These are phyloP conservation scores for Amblyopsis rosae DNA, from an alignment of 2,113 vertebrate species.

Conservation along the genomic window DNA sequence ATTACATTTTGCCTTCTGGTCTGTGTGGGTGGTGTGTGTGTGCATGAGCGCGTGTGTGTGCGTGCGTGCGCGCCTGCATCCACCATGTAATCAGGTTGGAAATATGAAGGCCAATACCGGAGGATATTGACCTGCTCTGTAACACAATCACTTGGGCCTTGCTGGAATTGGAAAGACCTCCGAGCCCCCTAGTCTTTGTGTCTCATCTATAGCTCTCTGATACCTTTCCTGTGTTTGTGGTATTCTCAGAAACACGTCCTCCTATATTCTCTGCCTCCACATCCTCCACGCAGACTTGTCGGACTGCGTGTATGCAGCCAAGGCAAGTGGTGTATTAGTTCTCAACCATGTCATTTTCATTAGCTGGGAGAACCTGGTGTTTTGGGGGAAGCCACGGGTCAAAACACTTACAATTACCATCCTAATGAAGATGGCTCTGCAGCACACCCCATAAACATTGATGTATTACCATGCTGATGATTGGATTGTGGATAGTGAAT, in stretches of 20 bases:
- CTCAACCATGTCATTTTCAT: conserved; percentile 19
- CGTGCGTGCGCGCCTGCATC: conserved; percentile 14
- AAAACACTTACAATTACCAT: too few relatives aligned
- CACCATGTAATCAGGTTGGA: conserved; percentile 11
- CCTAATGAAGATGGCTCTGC: conserved; percentile 13
- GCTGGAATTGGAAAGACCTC: conserved; percentile 1
- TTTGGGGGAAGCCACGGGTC: too few relatives aligned
- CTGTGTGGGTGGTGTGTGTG: not conserved
- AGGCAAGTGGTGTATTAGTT: not conserved
- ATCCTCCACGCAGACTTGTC: too few relatives aligned
- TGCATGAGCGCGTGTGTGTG: not conserved
- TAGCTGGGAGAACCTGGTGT: not conserved
- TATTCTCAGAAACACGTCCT: conserved; percentile 22
- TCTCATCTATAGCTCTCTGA: conserved; percentile 4
- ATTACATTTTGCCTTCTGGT: conserved; percentile 19
- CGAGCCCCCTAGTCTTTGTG: not conserved
- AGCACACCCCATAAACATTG: not conserved
- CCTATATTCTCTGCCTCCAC: conserved; percentile 37
- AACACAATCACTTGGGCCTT: conserved; percentile 28
- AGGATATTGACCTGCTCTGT: conserved; percentile 35
- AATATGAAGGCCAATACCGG: conserved; percentile 16
- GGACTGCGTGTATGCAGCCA: too few relatives aligned
- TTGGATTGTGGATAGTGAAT: not conserved
- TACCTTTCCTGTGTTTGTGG: not conserved
- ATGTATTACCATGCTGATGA: not conserved